phyloP scores from a whole-genome alignment of 1,140 invertebrate genomes.

The Nasonia giraulti region DNA sequence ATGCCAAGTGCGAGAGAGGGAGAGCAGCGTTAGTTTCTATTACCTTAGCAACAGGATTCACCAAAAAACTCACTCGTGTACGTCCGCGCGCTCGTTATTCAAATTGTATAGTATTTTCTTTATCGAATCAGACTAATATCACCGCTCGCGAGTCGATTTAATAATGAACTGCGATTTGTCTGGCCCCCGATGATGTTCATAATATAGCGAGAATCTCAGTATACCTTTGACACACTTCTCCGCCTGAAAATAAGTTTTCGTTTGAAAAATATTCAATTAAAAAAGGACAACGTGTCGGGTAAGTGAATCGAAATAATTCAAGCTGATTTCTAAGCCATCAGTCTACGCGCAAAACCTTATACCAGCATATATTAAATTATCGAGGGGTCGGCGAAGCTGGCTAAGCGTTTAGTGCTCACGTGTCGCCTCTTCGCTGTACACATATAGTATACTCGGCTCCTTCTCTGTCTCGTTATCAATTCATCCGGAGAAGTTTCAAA shows the following conservation, averaged over 20 bases:
- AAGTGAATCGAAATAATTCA: no score
- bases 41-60: conserved; percentile 5
- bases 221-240: neutral
- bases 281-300: no score
- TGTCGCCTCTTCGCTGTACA: no score
- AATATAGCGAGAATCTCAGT: neutral
- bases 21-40: conserved; percentile 4
- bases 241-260: neutral
- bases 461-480: conserved; percentile 36
- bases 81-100: no score
- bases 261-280: neutral
- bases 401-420: neutral
- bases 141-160: no score
- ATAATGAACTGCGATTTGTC: no score
- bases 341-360: no score
- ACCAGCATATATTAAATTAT: conserved; percentile 66
- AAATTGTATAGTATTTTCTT: neutral
- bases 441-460: no score
- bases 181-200: neutral
- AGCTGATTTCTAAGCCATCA: no score
- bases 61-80: neutral
- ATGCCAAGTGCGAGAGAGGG: neutral
- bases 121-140: neutral
- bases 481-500: conserved; percentile 1
- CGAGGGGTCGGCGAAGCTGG: conserved; percentile 54